Evolutionary conservation across 2,888 invertebrate species (phyloP), one percentile per base, ranked within the genome.

Genomic region (Tuberolachnus salignus): DNA sequence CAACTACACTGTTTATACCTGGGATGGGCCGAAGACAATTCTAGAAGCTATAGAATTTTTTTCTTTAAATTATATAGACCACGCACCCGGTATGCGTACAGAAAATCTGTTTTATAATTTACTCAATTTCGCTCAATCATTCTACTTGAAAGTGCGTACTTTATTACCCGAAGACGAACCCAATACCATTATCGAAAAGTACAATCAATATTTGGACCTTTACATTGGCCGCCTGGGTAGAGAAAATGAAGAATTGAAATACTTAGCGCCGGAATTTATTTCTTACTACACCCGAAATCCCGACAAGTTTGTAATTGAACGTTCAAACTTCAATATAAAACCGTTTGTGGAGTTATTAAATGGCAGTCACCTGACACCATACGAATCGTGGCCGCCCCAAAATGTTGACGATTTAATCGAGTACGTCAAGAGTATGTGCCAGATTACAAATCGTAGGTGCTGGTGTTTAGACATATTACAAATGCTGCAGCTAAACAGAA

Each of bases 401-500:
- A 49, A 51, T 21, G 19, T 78, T 21, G 42, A 61, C 16, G 34
- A 57, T 59, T 59, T 78, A 69, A 67, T 78, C 1, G 78, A 78
- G 0, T 78, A 78, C n/a, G 59, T 78, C 0, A 78, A 78, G 49
- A 49, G 16, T 26, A 51, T 59, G 49, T 78, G 78, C 8, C 21
- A 9, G 0, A 3, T 78, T 23, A 59, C 78, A 10, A 67, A 78
- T 19, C 67, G 57, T 21, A 46, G 78, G 34, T 67, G 67, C 34
- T 69, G 78, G 67, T 78, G 67, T 49, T 42, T 78, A 21, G 78
- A 78, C 34, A 78, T 78, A 26, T 49, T 78, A 19, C 78, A 78
- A 49, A 67, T 66, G 66, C 66, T 75, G 1, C 66, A 66, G 1
- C 49, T 78, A 9, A 14, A 69, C n/a, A 53, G 78, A 26, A 26